phyloP scores from a whole-genome alignment of 2,797 vertebrate genomes.

The Nasua narica region DNA sequence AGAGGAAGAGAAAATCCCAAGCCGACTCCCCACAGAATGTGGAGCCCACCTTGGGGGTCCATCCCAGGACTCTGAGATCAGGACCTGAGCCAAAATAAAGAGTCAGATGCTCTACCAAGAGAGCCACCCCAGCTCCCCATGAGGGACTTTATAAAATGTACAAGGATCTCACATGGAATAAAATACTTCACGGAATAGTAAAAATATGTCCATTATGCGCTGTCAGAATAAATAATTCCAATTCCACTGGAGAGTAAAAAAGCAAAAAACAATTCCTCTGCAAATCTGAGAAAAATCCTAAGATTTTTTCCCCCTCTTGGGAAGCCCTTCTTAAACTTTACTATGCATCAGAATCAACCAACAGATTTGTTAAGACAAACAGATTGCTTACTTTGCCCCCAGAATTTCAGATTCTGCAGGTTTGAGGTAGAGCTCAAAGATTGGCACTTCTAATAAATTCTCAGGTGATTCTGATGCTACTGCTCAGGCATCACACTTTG shows the following conservation, averaged over 20 bases:
- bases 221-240: neutral
- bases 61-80: neutral
- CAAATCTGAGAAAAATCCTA: neutral
- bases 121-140: neutral
- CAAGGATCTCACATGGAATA: neutral
- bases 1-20: neutral
- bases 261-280: neutral
- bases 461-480: too few relatives aligned
- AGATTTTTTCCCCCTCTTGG: neutral
- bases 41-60: neutral
- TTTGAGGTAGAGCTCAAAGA: neutral
- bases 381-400: neutral
- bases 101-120: accelerated
- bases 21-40: neutral
- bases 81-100: neutral
- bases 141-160: neutral
- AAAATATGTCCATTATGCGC: neutral
- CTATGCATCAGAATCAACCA: neutral
- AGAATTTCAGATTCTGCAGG: neutral
- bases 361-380: neutral
- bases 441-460: neutral
- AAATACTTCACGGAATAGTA: neutral
- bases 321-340: neutral
- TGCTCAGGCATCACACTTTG: neutral
- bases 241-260: neutral